These are phyloP conservation scores for Pachyuromys duprasi DNA, from an alignment of 2,797 vertebrate species.

Conservation along the genomic window DNA sequence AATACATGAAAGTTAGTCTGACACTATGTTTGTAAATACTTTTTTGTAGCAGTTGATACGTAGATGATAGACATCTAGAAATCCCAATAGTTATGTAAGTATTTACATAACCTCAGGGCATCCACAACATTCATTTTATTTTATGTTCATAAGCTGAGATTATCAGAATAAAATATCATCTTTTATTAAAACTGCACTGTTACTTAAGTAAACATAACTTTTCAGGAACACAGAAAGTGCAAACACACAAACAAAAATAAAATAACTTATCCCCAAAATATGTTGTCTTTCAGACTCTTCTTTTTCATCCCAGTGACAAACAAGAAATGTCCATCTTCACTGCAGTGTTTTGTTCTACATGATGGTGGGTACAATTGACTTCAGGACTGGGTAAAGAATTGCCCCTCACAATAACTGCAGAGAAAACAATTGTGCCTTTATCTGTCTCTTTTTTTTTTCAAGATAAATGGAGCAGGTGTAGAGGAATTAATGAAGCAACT, in stretches of 20 bases:
- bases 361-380: conserved; percentile 77
- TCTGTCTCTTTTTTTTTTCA: conserved; percentile 71
- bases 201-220: neutral
- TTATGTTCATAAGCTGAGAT: neutral
- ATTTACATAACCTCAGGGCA: neutral
- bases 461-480: conserved; percentile 84
- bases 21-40: neutral
- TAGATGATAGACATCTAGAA: neutral
- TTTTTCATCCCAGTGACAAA: conserved; percentile 27
- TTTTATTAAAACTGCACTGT: neutral
- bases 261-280: neutral
- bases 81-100: neutral
- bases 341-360: conserved; percentile 49
- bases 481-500: conserved; percentile 86
- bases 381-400: conserved; percentile 60
- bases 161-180: neutral
- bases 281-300: neutral
- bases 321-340: neutral
- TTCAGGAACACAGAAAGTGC: neutral
- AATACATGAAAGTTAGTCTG: neutral
- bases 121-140: neutral
- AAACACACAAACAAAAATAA: too few relatives aligned
- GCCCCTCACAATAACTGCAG: conserved; percentile 43
- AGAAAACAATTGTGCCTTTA: conserved; percentile 70
- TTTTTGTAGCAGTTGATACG: too few relatives aligned